These are phyloP conservation scores for Monodelphis domestica DNA, from an alignment of 2,797 vertebrate species.

Conservation along the genomic window DNA sequence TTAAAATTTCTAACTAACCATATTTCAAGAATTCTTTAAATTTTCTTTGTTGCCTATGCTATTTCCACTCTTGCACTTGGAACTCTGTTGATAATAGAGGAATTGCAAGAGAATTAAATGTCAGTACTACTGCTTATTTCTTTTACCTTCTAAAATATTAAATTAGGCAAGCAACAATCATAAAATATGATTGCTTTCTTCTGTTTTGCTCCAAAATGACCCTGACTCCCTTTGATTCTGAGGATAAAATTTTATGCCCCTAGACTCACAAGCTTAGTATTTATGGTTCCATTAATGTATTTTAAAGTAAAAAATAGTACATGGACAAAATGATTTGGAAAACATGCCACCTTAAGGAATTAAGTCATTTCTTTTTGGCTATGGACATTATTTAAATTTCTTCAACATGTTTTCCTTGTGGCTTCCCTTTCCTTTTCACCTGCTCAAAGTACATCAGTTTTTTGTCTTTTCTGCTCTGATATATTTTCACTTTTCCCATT, in stretches of 20 bases:
- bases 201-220: neutral
- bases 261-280: neutral
- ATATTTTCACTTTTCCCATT: neutral
- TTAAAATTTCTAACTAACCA: neutral
- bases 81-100: neutral
- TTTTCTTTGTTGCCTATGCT: neutral
- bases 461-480: neutral
- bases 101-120: neutral
- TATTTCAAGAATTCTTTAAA: neutral
- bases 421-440: neutral
- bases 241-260: neutral
- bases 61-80: neutral
- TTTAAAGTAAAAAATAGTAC: neutral
- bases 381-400: neutral
- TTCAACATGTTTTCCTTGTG: neutral
- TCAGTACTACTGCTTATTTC: neutral
- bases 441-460: neutral
- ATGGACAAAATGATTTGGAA: neutral
- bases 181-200: neutral
- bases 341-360: neutral
- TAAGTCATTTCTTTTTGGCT: neutral
- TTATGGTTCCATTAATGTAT: neutral
- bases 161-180: neutral
- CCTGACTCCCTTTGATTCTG: neutral
- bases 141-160: neutral